Percentiles rank a stretch among this genome's conserved stretches.
Conservation (phyloP, 2,113 vertebrate genomes). For the Aspidoscelis tigris region DNA sequence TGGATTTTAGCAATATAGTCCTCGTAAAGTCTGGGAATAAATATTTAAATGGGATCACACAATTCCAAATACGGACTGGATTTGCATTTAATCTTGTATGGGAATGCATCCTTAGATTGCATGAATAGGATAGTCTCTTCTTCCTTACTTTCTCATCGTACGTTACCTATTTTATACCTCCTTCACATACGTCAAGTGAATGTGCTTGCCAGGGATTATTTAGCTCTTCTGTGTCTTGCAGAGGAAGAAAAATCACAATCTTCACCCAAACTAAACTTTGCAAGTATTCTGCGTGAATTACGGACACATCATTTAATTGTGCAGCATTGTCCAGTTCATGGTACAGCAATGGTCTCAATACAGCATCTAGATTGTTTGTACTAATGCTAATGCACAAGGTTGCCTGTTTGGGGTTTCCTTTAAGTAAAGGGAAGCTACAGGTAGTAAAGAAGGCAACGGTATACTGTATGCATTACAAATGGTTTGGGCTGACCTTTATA, state of each 20-base stretch:
- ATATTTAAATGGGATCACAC: too few species aligned
- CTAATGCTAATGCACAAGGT: not conserved
- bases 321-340: not conserved
- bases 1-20: too few species aligned
- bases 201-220: not conserved
- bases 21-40: too few species aligned
- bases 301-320: not conserved
- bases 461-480: conserved; percentile 23
- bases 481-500: conserved; percentile 46
- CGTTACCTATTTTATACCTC: too few species aligned
- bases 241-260: not conserved
- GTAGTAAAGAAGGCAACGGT: conserved; percentile 28
- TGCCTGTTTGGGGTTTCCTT: not conserved
- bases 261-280: not conserved
- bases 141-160: too few species aligned
- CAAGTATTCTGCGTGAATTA: not conserved
- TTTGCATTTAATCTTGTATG: too few species aligned
- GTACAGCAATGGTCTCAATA: not conserved
- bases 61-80: too few species aligned
- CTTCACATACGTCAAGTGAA: too few species aligned
- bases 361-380: rapidly evolving
- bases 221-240: not conserved
- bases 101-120: too few species aligned
- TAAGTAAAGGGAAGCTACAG: not conserved
- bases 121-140: too few species aligned